Base-by-base conservation (phyloP, 2,113 vertebrate species). In the Taxidea taxus region DNA sequence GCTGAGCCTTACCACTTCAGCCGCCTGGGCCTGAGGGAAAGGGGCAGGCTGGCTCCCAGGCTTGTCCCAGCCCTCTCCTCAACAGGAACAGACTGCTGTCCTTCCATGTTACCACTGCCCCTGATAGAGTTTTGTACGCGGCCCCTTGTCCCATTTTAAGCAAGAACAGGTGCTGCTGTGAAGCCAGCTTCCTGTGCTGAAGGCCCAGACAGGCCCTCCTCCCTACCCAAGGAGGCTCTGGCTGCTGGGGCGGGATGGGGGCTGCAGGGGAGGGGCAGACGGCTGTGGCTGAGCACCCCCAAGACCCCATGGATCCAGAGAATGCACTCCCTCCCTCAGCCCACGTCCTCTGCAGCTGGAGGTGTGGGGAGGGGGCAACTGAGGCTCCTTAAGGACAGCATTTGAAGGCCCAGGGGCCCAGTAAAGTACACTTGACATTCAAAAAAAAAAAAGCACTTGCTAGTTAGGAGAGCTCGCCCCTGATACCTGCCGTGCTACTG, bases 371-470 rank as follows among this genome's bases (percentile, higher is more conserved):
- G 37, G 51, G 56, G 54, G 29, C 4, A 5, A 51, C 86, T 47
- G 56, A 64, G 77, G 75, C 84, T 90, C 1, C 0, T 3, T 27
- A 34, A 77, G n/a, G 56, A 64, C 25, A 42, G 47, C 6, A 6
- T 78, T 4, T 49, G 60, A 51, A 89, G 95, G 54, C 86, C 60
- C 49, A 54, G 70, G 49, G n/a, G n/a, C 74, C 93, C 74, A 97
- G 39, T 97, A 93, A 98, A 98, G 75, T 74, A 56, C 83, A 56
- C 62, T 95, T 54, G 74, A 92, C 74, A 56, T 89, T 88, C 13
- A n/a, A n/a, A n/a, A n/a, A n/a, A n/a, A n/a, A n/a, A n/a, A n/a
- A n/a, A n/a, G n/a, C n/a, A n/a, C n/a, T 82, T 85, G 29, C 37
- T 70, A 29, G 21, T 81, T 58, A 92, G 84, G 10, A 44, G 27